Evolutionary conservation across 1,140 invertebrate genomes (phyloP).

Genomic region (Venustaconcha ellipsiformis): DNA sequence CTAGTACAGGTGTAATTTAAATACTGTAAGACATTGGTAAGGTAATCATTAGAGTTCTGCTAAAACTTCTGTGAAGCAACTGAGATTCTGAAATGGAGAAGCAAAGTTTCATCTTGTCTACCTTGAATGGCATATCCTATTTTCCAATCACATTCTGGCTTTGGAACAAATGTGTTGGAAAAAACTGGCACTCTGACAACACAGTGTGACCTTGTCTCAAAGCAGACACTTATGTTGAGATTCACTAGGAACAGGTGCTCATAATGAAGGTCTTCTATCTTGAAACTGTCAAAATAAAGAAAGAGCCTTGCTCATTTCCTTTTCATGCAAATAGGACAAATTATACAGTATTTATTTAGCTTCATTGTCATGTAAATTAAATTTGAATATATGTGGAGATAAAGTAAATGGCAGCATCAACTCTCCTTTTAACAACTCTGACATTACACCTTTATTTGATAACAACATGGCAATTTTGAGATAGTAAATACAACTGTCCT

Average conservation of each 20-base stretch:
- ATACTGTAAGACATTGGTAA: not conserved
- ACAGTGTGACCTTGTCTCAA: slow-evolving; percentile 8
- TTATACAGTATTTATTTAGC: too few relatives aligned
- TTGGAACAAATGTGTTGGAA: slow-evolving; percentile 16
- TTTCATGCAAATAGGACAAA: too few relatives aligned
- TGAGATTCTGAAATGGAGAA: too few relatives aligned
- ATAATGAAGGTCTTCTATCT: slow-evolving; percentile 4
- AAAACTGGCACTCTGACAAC: slow-evolving; percentile 8
- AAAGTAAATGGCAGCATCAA: too few relatives aligned
- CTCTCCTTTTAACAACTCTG: too few relatives aligned
- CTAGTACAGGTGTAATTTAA: not conserved
- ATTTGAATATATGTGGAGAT: too few relatives aligned
- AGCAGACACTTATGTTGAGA: slow-evolving; percentile 20
- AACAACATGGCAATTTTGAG: too few relatives aligned
- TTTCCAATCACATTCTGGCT: slow-evolving; percentile 22
- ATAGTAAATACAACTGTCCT: too few relatives aligned
- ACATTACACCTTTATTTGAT: too few relatives aligned
- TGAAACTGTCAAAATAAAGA: slow-evolving; percentile 7
- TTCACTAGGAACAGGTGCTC: slow-evolving; percentile 21
- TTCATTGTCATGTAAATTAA: too few relatives aligned
- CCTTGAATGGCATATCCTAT: not conserved
- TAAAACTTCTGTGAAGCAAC: not conserved
- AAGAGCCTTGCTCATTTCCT: too few relatives aligned
- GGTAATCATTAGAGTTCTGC: not conserved
- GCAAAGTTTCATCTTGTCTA: not conserved